These are phyloP conservation scores for Pelagia noctiluca DNA, from an alignment of 30 jellyfish, hydroid and myxozoan genomes.

Conservation along the genomic window DNA sequence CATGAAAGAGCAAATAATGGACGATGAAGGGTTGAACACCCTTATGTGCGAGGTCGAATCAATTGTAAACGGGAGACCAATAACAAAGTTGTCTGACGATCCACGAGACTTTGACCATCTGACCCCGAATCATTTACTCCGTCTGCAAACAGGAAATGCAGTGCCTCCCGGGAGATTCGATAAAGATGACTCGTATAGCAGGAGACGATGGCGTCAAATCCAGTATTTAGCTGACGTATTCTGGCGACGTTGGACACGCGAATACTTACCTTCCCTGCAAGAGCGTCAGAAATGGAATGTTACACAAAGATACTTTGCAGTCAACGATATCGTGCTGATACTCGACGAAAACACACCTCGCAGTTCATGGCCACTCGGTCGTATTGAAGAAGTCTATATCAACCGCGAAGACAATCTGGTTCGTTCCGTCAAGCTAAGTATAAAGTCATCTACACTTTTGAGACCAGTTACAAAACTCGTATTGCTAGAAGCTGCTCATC, in stretches of 20 bases:
- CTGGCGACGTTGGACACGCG: constrained; percentile 53
- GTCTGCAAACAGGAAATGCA: too few relatives aligned
- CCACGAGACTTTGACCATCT: constrained; percentile 33
- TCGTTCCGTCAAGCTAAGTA: constrained; percentile 23
- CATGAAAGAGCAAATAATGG: too few relatives aligned
- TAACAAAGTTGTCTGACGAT: background rate
- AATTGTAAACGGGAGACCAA: too few relatives aligned
- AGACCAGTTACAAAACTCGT: constrained; percentile 32
- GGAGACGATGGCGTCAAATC: too few relatives aligned
- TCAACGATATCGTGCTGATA: constrained; percentile 26
- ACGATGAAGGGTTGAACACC: too few relatives aligned
- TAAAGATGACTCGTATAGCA: too few relatives aligned
- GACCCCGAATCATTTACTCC: constrained; percentile 57
- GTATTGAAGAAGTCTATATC: constrained; percentile 22
- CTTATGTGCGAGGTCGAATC: too few relatives aligned
- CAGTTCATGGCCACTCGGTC: constrained; percentile 57
- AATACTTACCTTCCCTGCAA: constrained; percentile 43
- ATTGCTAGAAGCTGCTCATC: constrained; percentile 41
- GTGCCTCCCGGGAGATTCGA: too few relatives aligned
- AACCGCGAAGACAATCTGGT: too few relatives aligned
- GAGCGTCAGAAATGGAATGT: too few relatives aligned
- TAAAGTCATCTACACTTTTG: background rate
- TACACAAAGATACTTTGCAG: constrained; percentile 4
- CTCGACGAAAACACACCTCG: constrained; percentile 21
- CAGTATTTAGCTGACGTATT: too few relatives aligned